These are phyloP conservation scores for Escarpia spicata DNA, from an alignment of 2,888 invertebrate genomes.

Conservation along the genomic window DNA sequence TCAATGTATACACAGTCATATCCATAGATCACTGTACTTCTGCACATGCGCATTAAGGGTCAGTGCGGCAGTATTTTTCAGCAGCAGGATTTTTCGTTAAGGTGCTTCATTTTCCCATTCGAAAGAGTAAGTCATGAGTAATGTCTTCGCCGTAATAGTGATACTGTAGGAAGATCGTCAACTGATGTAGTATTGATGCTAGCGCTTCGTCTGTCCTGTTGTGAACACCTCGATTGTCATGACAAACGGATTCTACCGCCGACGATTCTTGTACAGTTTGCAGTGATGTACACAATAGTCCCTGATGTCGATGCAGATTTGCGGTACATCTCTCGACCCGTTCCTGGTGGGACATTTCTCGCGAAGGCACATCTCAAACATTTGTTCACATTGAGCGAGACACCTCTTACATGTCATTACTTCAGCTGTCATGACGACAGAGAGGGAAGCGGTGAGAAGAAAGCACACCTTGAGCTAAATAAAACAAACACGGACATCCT, in stretches of 20 bases:
- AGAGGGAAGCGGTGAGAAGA: not conserved
- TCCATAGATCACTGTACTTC: no score
- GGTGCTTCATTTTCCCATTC: no score
- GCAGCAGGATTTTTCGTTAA: no score
- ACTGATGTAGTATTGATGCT: no score
- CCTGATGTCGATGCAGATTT: not conserved
- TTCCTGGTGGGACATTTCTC: not conserved
- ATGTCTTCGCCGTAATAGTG: no score
- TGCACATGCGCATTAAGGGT: no score
- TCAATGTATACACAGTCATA: no score
- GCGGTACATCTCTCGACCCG: not conserved
- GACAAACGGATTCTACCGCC: not conserved
- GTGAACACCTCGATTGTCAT: no score
- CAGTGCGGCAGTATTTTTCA: no score
- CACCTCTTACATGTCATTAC: not conserved
- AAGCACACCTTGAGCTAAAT: not conserved
- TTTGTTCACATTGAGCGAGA: not conserved
- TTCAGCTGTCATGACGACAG: not conserved
- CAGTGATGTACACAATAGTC: not conserved
- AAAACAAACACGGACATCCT: not conserved
- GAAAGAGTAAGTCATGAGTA: no score
- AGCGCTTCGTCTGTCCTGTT: no score
- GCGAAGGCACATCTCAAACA: conserved; percentile 1
- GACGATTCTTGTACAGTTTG: not conserved
- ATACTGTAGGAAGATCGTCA: no score